Evolutionary conservation across 2,888 invertebrate species (phyloP), one percentile per base, ranked within the genome.

Genomic region (Lysandra coridon): DNA sequence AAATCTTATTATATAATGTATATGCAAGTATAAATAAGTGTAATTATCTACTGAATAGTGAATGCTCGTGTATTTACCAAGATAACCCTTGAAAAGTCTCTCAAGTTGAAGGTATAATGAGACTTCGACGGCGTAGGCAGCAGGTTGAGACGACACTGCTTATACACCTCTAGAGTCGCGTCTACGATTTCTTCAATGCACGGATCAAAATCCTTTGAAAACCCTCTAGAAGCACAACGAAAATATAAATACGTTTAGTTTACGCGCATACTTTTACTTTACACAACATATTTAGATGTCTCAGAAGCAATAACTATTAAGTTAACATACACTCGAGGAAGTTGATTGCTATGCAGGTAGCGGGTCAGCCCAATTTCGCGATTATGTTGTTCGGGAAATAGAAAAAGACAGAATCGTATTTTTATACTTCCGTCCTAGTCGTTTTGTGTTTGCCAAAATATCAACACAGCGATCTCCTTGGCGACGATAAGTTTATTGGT

Each of bases 61-160:
- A 17, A 53, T 53, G 53, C 57, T 57, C 57, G 17, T 57, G 57
- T 57, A 57, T 17, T 86, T 89, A 97, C 97, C 94, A 97, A 96
- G 85, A 99, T 97, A 14, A 99, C 99, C 86, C 98, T 95, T 0
- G 98, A 97, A 89, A 99, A 99, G 89, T 99, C 99, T 83, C 99
- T 95, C 83, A 99, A 95, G 91, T 99, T 99, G 91, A 99, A 99
- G 7, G 98, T 96, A 88, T 99, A 99, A 91, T 99, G 99, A 0
- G 98, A 98, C 88, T 99, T 99, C 0, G 97, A 95, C 0, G 99
- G 99, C 0, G 98, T 99, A 0, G 99, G 99, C 77, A 99, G 91
- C 80, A 99, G 95, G 90, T 97, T 97, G n/a, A 95, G 85, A 78
- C 97, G 96, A 79, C 98, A 98, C 84, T 96, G 95, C 87, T 98